phyloP scores from a whole-genome alignment of 1,140 invertebrate genomes.

The Papilio xuthus region DNA sequence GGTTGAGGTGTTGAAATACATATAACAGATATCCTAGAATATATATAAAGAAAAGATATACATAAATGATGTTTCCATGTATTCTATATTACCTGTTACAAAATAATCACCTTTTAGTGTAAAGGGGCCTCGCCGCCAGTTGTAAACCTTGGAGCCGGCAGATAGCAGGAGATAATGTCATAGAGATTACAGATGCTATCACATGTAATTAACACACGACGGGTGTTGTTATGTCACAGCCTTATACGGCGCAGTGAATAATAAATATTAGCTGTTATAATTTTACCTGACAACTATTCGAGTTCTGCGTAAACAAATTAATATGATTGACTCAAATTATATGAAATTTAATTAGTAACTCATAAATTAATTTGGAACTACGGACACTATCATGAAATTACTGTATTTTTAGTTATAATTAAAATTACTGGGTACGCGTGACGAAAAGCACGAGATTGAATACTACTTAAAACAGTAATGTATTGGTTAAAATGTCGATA shows the following conservation, averaged over 20 bases:
- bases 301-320: not conserved
- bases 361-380: not conserved
- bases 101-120: slow-evolving; percentile 11
- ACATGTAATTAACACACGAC: slow-evolving; percentile 3
- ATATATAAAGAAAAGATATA: too few species aligned
- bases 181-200: slow-evolving; percentile 26
- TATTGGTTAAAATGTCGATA: too few species aligned
- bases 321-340: not conserved
- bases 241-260: not conserved
- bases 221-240: slow-evolving; percentile 1
- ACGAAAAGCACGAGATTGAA: not conserved
- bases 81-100: not conserved
- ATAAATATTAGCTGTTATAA: slow-evolving; percentile 14
- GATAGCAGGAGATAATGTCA: slow-evolving; percentile 28
- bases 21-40: too few species aligned
- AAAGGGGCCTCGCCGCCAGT: not conserved
- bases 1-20: too few species aligned
- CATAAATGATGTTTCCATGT: too few species aligned
- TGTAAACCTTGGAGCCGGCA: slow-evolving; percentile 20
- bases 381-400: not conserved
- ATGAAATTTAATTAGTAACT: not conserved
- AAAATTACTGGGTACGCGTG: not conserved
- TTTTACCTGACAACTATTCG: not conserved
- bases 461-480: not conserved
- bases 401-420: not conserved